phyloP scores from a whole-genome alignment of 2,113 vertebrate species.

The Spea bombifrons region DNA sequence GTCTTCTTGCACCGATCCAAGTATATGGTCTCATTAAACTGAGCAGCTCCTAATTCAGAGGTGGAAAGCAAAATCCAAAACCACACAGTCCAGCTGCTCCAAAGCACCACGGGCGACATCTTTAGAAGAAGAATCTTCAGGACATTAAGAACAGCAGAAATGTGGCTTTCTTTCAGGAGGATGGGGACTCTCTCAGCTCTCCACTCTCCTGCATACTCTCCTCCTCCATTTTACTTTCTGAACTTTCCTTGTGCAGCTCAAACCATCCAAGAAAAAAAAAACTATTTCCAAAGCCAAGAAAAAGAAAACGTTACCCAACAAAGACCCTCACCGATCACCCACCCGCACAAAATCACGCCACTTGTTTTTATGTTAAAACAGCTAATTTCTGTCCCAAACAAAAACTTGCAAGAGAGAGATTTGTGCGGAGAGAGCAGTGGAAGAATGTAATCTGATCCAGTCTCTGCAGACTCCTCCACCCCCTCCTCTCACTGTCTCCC shows the following conservation, averaged over 20 bases:
- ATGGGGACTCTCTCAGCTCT: conserved; percentile 50
- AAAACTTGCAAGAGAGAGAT: conserved; percentile 34
- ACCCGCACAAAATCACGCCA: neutral
- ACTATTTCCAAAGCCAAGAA: neutral
- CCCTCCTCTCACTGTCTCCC: conserved; percentile 27
- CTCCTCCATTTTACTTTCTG: conserved; percentile 30
- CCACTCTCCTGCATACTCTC: conserved; percentile 42
- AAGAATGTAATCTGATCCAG: conserved; percentile 44
- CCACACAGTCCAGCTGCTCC: conserved; percentile 58
- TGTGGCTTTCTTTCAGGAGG: conserved; percentile 5
- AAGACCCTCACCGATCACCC: neutral
- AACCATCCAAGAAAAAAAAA: neutral
- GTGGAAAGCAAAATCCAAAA: conserved; percentile 33
- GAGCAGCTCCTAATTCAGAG: conserved; percentile 50
- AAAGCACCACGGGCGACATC: conserved; percentile 69
- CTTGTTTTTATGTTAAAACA: conserved; percentile 3
- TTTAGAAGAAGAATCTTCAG: conserved; percentile 50
- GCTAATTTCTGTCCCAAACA: neutral
- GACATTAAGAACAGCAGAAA: neutral
- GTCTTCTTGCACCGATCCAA: conserved; percentile 78
- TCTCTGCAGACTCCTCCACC: neutral
- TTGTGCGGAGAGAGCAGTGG: conserved; percentile 20
- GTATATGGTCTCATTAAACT: conserved; percentile 63
- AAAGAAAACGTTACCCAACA: neutral
- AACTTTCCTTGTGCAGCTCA: neutral